Conservation (phyloP, 2,113 vertebrate species). For the Agapornis roseicollis region DNA sequence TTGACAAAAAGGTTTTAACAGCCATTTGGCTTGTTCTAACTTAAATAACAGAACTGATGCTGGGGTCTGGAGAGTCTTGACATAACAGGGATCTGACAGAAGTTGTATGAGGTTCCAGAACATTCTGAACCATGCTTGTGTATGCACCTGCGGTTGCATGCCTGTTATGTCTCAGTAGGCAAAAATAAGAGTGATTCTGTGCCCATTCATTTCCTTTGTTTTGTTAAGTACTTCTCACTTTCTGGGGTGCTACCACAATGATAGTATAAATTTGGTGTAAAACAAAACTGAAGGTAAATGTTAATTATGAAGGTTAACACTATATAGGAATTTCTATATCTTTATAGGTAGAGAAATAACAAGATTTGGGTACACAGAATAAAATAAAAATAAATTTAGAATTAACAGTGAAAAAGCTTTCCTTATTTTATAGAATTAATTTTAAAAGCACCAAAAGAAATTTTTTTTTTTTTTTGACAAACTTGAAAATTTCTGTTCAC, state of each 20-base stretch:
- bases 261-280: neutral
- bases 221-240: neutral
- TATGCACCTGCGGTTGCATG: fast-evolving
- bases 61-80: neutral
- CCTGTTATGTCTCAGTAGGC: fast-evolving
- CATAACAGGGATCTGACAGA: neutral
- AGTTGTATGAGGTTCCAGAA: neutral
- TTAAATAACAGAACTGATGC: neutral
- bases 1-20: neutral
- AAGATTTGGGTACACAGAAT: neutral
- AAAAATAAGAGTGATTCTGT: neutral
- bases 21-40: fast-evolving
- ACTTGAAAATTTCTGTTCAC: neutral
- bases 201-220: neutral
- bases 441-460: neutral
- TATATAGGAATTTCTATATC: no score
- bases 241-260: neutral
- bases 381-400: neutral
- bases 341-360: neutral
- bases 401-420: neutral
- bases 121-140: fast-evolving
- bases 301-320: neutral
- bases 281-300: neutral
- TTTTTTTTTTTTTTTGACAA: neutral
- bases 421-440: neutral